These are phyloP conservation scores for Caenorhabditis imperialis DNA, from an alignment of 2,888 invertebrate species.

Conservation along the genomic window DNA sequence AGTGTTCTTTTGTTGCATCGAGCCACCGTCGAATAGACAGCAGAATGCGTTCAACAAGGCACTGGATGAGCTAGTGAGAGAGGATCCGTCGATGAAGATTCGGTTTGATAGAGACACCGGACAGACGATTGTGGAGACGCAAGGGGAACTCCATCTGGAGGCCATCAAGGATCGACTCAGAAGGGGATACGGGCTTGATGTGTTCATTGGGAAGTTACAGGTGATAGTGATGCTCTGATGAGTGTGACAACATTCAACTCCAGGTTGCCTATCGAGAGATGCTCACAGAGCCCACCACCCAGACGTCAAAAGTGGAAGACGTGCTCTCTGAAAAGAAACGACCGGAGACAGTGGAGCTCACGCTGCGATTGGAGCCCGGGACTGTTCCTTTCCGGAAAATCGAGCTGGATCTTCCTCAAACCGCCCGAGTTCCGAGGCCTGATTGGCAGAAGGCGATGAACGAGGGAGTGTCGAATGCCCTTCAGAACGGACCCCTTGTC, in stretches of 20 bases:
- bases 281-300: constrained; percentile 44
- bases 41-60: constrained; percentile 70
- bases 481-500: constrained; percentile 88
- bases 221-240: constrained; percentile 80
- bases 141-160: constrained; percentile 94
- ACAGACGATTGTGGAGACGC: constrained; percentile 78
- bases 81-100: constrained; percentile 74
- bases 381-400: constrained; percentile 31
- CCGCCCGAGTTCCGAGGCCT: constrained; percentile 17
- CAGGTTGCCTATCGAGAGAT: constrained; percentile 73
- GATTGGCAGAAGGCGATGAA: constrained; percentile 84
- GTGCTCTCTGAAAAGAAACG: constrained; percentile 81
- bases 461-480: constrained; percentile 80
- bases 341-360: constrained; percentile 82
- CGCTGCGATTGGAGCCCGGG: constrained; percentile 82
- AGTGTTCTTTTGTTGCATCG: constrained; percentile 96
- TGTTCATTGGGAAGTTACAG: constrained; percentile 90
- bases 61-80: constrained; percentile 63
- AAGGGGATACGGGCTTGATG: constrained; percentile 88
- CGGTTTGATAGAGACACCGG: constrained; percentile 81
- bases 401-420: constrained; percentile 34
- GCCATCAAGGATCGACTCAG: constrained; percentile 84
- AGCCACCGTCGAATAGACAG: constrained; percentile 84
- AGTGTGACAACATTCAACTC: neutral
- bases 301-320: constrained; percentile 82